A percentile compares a stretch with the other conserved stretches of the same genome.
These are phyloP conservation scores for Neoseiulus cucumeris DNA, from an alignment of 1,140 invertebrate species.

Conservation along the genomic window DNA sequence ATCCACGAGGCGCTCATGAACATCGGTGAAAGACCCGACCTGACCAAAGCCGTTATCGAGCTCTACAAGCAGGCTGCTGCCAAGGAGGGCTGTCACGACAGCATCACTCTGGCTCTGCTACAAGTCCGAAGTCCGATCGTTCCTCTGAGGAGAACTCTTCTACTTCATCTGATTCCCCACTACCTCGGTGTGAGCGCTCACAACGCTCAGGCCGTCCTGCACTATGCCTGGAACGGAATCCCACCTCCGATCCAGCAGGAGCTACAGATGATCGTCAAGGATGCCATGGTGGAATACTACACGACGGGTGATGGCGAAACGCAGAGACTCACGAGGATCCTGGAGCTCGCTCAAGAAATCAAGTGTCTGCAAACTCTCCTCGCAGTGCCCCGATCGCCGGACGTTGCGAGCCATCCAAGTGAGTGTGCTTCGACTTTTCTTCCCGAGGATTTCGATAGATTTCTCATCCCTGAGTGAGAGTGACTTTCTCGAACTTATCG, in stretches of 20 bases:
- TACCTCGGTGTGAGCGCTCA: not conserved
- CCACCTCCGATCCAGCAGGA: not conserved
- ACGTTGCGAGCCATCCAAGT: not conserved
- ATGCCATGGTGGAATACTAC: slow-evolving; percentile 94
- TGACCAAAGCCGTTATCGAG: not conserved
- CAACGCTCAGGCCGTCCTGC: not conserved
- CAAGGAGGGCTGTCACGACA: slow-evolving; percentile 9
- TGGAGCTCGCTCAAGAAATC: slow-evolving; percentile 91
- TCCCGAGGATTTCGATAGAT: too few relatives aligned
- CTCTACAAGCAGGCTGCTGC: not conserved
- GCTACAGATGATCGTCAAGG: slow-evolving; percentile 22
- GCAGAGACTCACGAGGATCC: slow-evolving; percentile 67
- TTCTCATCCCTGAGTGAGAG: too few relatives aligned
- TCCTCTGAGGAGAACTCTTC: slow-evolving; percentile 6
- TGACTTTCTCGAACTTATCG: too few relatives aligned
- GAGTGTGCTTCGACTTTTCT: not conserved
- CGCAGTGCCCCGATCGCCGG: slow-evolving; percentile 45
- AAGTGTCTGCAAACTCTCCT: slow-evolving; percentile 81
- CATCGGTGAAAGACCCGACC: not conserved
- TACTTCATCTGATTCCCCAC: slow-evolving; percentile 3
- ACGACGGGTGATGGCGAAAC: slow-evolving; percentile 55
- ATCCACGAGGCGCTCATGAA: not conserved
- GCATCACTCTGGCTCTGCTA: slow-evolving; percentile 14
- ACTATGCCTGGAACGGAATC: slow-evolving; percentile 6
- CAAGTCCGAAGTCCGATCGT: slow-evolving; percentile 11